Base-by-base conservation (phyloP, 2,797 vertebrate species). In the Hypotaenidia okinawae region DNA sequence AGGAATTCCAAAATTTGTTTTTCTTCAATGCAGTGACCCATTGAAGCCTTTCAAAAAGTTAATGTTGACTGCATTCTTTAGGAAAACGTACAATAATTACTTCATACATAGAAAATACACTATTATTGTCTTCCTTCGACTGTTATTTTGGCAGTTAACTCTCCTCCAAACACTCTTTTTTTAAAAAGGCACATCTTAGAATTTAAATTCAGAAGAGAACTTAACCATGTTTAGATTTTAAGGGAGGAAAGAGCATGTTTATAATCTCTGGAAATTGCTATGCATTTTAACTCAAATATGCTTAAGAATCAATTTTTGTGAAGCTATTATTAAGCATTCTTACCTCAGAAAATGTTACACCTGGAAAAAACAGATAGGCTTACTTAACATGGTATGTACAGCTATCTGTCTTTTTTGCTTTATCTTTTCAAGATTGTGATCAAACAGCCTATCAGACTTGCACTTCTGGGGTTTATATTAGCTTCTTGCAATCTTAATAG, bases 11-110 rank as follows among this genome's bases (percentile, higher is more conserved):
- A 94, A 96, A 73, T 49, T 87, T 90, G 80, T 76, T 76, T 75
- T 93, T 57, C 61, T 84, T 86, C 51, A 54, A 41, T 49, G 69
- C 62, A 61, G 13, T 75, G 74, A 92, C 39, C 82, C 32, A 72
- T 89, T 90, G 33, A 87, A 87, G 32, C 83, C 61, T 86, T 91
- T 88, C n/a, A 89, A 73, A 93, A 84, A 83, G 69, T 93, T 59
- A 79, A 58, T 5, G 12, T 16, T 70, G 21, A 72, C 35, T 79
- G 43, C 8, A 12, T 57, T 75, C 41, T 94, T 89, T 43, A 61
- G 41, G 57, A 89, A 93, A 95, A 94, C 22, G 8, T 57, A 70
- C 23, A 73, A 41, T 75, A 93, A 73, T 76, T 68, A 74, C 15
- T 57, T 63, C 43, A 88, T 28, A 67, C 33, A 86, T 47, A 74